Evolutionary conservation across 1,140 invertebrate genomes (phyloP).

Genomic region (Bombyx mandarina): DNA sequence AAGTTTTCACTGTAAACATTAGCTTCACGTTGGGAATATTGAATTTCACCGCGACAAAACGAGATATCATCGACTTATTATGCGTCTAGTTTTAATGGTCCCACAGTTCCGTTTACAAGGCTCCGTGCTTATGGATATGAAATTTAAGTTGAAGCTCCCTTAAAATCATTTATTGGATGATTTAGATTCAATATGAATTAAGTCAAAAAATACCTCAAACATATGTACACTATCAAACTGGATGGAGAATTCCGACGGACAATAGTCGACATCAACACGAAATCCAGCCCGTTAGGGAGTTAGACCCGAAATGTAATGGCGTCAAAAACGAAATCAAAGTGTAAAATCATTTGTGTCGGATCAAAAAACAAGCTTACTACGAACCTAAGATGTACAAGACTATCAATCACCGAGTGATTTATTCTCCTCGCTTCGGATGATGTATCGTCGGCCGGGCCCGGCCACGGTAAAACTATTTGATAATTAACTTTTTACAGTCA

Average conservation of each 20-base stretch:
- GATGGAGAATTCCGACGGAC: too few species aligned
- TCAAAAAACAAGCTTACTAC: slow-evolving; percentile 62
- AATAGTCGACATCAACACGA: too few species aligned
- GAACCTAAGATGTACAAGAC: slow-evolving; percentile 54
- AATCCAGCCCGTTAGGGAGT: background rate
- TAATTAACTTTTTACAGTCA: slow-evolving; percentile 70
- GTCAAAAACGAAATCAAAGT: slow-evolving; percentile 55
- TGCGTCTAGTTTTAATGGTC: background rate
- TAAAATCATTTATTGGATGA: too few species aligned
- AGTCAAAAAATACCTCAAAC: too few species aligned
- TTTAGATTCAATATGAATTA: too few species aligned
- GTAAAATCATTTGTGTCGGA: slow-evolving; percentile 65
- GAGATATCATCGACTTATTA: slow-evolving; percentile 20
- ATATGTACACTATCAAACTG: too few species aligned
- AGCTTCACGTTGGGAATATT: slow-evolving; percentile 31
- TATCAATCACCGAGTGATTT: slow-evolving; percentile 65
- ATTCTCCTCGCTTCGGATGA: slow-evolving; percentile 52
- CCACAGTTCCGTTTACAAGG: background rate
- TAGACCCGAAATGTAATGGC: slow-evolving; percentile 33
- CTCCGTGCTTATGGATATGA: too few species aligned
- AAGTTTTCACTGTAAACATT: slow-evolving; percentile 47
- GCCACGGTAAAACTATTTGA: slow-evolving; percentile 47
- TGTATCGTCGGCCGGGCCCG: slow-evolving; percentile 43
- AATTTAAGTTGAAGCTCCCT: too few species aligned
- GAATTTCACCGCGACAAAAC: slow-evolving; percentile 33